These are phyloP conservation scores for Coenobita brevimanus DNA, from an alignment of 1,140 invertebrate genomes.

Conservation along the genomic window DNA sequence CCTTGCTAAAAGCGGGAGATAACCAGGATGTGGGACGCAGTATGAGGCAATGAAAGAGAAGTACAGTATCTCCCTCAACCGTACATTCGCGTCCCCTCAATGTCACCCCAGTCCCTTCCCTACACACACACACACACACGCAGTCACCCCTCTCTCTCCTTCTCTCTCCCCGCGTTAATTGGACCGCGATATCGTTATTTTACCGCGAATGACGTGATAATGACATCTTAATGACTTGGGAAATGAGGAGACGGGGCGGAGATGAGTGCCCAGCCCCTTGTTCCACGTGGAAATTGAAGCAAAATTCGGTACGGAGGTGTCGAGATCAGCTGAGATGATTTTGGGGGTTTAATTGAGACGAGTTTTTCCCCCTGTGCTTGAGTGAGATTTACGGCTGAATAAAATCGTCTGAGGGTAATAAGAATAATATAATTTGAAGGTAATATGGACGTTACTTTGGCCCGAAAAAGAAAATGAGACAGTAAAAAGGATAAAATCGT, in stretches of 20 bases:
- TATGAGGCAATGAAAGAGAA: no score
- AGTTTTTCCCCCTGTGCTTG: neutral
- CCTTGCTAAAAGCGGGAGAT: no score
- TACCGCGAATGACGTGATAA: constrained; percentile 51
- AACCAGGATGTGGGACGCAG: no score
- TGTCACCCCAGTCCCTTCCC: neutral
- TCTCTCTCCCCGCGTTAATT: constrained; percentile 26
- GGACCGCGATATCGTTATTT: constrained; percentile 34
- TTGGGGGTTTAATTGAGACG: neutral
- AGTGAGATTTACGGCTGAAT: no score
- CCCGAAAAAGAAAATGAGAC: no score
- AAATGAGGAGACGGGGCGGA: constrained; percentile 42
- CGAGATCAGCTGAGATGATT: constrained; percentile 13
- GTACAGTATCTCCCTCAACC: neutral
- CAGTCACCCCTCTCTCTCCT: neutral
- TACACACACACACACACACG: no score
- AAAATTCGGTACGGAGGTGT: neutral
- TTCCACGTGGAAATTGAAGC: constrained; percentile 27
- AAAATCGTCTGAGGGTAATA: no score
- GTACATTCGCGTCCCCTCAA: neutral
- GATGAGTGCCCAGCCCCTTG: neutral
- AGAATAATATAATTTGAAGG: no score
- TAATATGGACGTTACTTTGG: no score
- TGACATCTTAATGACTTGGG: constrained; percentile 37
- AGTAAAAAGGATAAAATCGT: no score